Evolutionary conservation across 2,797 vertebrate genomes (phyloP).

Genomic region (Pygocentrus nattereri): DNA sequence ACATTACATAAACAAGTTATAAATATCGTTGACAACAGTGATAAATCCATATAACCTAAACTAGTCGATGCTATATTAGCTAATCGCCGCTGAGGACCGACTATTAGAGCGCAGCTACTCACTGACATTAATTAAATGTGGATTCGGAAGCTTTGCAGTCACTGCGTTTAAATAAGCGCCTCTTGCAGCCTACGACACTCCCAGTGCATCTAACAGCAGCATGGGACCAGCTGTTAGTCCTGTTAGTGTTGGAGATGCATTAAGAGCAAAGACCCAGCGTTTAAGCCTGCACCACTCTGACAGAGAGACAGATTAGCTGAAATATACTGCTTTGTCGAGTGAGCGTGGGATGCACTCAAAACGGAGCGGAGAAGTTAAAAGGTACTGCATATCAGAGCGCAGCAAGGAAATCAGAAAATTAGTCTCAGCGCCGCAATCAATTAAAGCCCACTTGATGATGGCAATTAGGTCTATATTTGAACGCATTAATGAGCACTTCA

Average conservation of each 20-base stretch:
- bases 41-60: too few species aligned
- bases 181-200: constrained; percentile 28
- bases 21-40: too few species aligned
- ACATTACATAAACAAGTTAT: too few species aligned
- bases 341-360: constrained; percentile 34
- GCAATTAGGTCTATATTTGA: constrained; percentile 39
- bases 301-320: neutral
- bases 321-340: constrained; percentile 5
- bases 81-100: neutral
- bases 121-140: neutral
- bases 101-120: neutral
- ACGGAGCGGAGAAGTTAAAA: constrained; percentile 42
- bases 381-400: neutral
- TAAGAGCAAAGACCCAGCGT: neutral
- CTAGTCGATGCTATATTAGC: neutral
- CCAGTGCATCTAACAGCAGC: constrained; percentile 58
- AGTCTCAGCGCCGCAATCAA: constrained; percentile 36
- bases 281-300: constrained; percentile 1
- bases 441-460: constrained; percentile 47
- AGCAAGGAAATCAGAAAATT: constrained; percentile 34
- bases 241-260: constrained; percentile 32
- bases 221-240: constrained; percentile 34
- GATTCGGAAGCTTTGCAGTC: neutral
- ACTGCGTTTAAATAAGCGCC: neutral
- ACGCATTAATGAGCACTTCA: constrained; percentile 37